phyloP scores from a whole-genome alignment of 2,888 invertebrate genomes.

The Pollenia angustigena region DNA sequence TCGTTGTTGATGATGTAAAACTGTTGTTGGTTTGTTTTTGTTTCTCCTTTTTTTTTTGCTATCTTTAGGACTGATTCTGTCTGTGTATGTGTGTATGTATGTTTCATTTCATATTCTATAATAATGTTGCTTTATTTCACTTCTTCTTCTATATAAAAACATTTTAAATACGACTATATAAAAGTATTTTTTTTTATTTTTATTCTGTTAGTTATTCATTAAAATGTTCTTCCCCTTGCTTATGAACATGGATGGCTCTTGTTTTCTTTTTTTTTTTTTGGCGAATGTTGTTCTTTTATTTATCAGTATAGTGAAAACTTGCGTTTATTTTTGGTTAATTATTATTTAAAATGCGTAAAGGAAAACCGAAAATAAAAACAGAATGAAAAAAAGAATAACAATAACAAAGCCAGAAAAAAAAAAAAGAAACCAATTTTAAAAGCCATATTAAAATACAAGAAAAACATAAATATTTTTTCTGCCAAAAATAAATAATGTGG shows the following conservation, averaged over 20 bases:
- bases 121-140: slow-evolving; percentile 37
- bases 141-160: slow-evolving; percentile 28
- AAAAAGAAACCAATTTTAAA: slow-evolving; percentile 1
- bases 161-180: neutral
- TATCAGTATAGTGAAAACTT: slow-evolving; percentile 9
- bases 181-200: neutral
- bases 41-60: neutral
- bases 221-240: slow-evolving; percentile 15
- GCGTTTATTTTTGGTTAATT: slow-evolving; percentile 54
- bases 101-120: slow-evolving; percentile 28
- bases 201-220: slow-evolving; percentile 39
- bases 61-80: neutral
- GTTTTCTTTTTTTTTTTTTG: slow-evolving; percentile 8
- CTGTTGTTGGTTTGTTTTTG: slow-evolving; percentile 5
- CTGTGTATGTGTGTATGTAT: neutral
- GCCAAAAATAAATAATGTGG: too few relatives aligned
- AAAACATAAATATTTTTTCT: neutral
- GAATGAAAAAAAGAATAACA: slow-evolving; percentile 25
- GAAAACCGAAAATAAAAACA: slow-evolving; percentile 5
- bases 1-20: slow-evolving; percentile 57
- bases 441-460: neutral
- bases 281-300: neutral
- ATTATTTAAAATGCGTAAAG: slow-evolving; percentile 52
- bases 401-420: slow-evolving; percentile 7
- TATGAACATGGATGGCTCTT: slow-evolving; percentile 12